Evolutionary conservation across 2,888 invertebrate genomes (phyloP).

Genomic region (Scrobipalpa costella): DNA sequence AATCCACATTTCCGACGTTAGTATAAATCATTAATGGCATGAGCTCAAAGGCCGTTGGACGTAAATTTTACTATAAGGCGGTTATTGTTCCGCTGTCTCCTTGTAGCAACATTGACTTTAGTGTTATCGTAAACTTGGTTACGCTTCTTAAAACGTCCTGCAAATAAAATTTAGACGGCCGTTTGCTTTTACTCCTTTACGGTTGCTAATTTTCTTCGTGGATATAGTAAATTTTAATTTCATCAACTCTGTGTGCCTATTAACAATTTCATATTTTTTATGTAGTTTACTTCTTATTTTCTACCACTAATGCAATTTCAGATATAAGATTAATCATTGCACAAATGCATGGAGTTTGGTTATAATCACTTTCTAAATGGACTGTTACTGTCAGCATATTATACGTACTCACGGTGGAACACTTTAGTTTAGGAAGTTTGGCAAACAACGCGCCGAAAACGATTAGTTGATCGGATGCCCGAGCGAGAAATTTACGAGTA

Average conservation of each 20-base stretch:
- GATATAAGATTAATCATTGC: not conserved
- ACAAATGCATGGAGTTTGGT: not conserved
- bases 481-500: slow-evolving; percentile 74
- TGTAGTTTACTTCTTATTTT: not conserved
- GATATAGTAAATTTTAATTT: not conserved
- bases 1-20: slow-evolving; percentile 24
- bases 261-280: not conserved
- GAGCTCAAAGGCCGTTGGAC: not conserved
- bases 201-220: slow-evolving; percentile 2
- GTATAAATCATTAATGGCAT: slow-evolving; percentile 15
- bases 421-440: slow-evolving; percentile 62
- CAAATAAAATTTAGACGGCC: slow-evolving; percentile 16
- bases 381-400: slow-evolving; percentile 13
- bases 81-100: not conserved
- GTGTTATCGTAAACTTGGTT: slow-evolving; percentile 22
- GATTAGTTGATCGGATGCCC: slow-evolving; percentile 68
- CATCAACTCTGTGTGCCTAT: not conserved
- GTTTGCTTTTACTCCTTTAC: slow-evolving; percentile 13
- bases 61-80: slow-evolving; percentile 12
- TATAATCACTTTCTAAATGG: slow-evolving; percentile 11
- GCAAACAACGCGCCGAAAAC: slow-evolving; percentile 61
- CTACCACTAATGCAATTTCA: not conserved
- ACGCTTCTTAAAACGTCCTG: not conserved
- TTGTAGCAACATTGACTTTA: slow-evolving; percentile 18
- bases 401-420: slow-evolving; percentile 29